Evolutionary conservation across 2,797 vertebrate genomes (phyloP), one percentile per base, ranked within the genome.

Genomic region (Euthynnus affinis): DNA sequence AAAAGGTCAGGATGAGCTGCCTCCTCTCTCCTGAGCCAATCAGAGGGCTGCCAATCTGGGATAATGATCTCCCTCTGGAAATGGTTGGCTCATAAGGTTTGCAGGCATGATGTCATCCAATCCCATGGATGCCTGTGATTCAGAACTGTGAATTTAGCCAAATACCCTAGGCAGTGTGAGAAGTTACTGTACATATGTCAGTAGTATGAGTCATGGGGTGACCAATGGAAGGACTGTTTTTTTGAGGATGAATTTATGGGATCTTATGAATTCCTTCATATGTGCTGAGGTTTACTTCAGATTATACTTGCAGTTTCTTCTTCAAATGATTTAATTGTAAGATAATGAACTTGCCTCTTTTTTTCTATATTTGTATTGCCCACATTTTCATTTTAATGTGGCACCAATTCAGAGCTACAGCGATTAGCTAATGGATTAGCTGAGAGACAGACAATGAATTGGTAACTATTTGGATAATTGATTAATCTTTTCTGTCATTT

Each of bases 11-110:
- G 74, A 81, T 67, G 78, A 82, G 81, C 81, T 76, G 62, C 78
- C 85, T 83, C 64, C 76, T 86, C 75, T 88, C 78, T 84, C 76
- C 78, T 71, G 62, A 83, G 67, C 90, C 92, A 93, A 91, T 91
- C 90, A 80, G 74, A 85, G 34, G 71, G 68, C 88, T 82, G 87
- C 86, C 81, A 83, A 79, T 86, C 63, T 59, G 68, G 90, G 86
- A 89, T 93, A 88, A 91, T 87, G 79, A 88, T 87, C 76, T 90
- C 89, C 90, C 91, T 57, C 73, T 78, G 86, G 89, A 88, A 85
- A 62, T 8, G 84, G 84, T 91, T 91, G 92, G 89, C 88, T 88
- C 73, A 80, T 75, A 65, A 67, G 60, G 70, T 87, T 91, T 72
- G 58, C 75, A 69, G 70, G 76, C 76, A 74, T 83, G 88, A 89